A percentile compares a stretch with the other conserved stretches of the same genome.
phyloP scores from a whole-genome alignment of 2,888 invertebrate species.

The Agriotes lineatus region DNA sequence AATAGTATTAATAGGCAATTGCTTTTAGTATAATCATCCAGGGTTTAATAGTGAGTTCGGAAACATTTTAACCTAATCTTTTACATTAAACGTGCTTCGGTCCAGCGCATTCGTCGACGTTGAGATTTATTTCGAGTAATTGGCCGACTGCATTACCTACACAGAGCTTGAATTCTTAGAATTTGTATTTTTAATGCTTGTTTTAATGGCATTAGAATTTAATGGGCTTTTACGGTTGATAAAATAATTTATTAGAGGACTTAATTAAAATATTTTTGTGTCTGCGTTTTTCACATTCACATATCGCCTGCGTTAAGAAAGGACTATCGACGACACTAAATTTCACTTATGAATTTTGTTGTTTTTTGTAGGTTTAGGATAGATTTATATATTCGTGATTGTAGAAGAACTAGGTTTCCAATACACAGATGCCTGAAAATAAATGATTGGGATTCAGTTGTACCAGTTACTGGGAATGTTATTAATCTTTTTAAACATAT shows the following conservation, averaged over 20 bases:
- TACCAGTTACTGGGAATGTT: too few relatives aligned
- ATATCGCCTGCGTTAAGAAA: background rate
- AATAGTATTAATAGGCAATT: conserved; percentile 65
- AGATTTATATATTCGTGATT: too few relatives aligned
- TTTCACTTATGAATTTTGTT: background rate
- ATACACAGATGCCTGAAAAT: too few relatives aligned
- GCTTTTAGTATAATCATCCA: conserved; percentile 64
- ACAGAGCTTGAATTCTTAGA: conserved; percentile 45
- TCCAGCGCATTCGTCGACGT: conserved; percentile 35
- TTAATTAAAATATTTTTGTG: conserved; percentile 44
- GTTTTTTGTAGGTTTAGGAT: too few relatives aligned
- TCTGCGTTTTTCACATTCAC: background rate
- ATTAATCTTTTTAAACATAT: too few relatives aligned
- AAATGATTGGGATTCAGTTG: too few relatives aligned
- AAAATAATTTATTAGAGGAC: conserved; percentile 43
- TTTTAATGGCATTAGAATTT: conserved; percentile 51
- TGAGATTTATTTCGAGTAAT: conserved; percentile 23
- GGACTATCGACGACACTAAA: background rate
- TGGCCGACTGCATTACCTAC: conserved; percentile 35
- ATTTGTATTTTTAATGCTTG: conserved; percentile 50
- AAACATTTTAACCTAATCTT: conserved; percentile 64
- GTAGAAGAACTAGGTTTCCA: too few relatives aligned
- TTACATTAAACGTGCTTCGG: conserved; percentile 60
- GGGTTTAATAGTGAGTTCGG: conserved; percentile 59
- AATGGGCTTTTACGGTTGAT: conserved; percentile 48